Base-by-base conservation (phyloP, 2,888 invertebrate species). In the Tetanocera ferruginea region DNA sequence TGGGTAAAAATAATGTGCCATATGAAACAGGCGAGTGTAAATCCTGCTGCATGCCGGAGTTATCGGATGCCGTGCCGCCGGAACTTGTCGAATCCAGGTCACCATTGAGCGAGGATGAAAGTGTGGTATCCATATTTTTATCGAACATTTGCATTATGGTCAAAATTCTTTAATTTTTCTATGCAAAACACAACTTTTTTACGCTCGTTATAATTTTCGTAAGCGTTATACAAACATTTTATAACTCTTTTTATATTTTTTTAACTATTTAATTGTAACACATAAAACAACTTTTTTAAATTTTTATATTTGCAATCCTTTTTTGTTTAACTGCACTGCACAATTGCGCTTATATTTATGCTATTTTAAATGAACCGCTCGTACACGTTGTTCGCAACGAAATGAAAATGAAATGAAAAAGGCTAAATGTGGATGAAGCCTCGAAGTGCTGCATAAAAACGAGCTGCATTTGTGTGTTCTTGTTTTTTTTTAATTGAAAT, bases 51-150 rank as follows among this genome's bases (percentile, higher is more conserved):
- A 84, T 83, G 23, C 86, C 85, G 3, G 89, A 88, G 76, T 87
- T 86, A 82, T 89, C 89, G 31, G 89, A 89, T 49, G 87, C 87
- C 51, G 88, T 89, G 81, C 89, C 89, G 82, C 86, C 89, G 83
- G 89, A 89, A 82, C 89, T 89, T 34, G 89, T 89, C 3, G 89
- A 89, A 79, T 89, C 89, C 83, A 89, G 84, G 79, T 89, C 89
- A 72, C 89, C 89, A 77, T 85, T 85, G 25, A 88, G 85, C 64
- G 88, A 86, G 23, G 87, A 87, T 72, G 89, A 84, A 80, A 88
- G 83, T 34, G 86, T 85, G 66, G 83, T 85, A 83, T 89, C 88
- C 88, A 89, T 89, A 82, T 85, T 88, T 78, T 86, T 89, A 28
- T 87, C 88, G 82, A 86, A 88, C 88, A 88, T 88, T 85, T 80